Conservation (phyloP, 2,888 invertebrate genomes). For the Heliconius ethilla region DNA sequence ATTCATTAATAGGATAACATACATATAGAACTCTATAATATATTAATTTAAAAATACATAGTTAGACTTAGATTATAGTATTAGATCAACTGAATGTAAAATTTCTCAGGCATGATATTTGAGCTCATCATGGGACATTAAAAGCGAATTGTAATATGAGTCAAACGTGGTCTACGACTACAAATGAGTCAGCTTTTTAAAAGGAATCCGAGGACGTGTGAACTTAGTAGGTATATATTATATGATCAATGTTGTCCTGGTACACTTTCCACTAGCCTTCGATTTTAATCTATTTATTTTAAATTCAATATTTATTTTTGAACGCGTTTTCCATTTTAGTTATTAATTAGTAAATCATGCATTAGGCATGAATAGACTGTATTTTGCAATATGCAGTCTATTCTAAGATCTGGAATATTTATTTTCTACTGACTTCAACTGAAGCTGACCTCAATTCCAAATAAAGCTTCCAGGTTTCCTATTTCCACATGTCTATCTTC, state of each 20-base stretch:
- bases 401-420: background rate
- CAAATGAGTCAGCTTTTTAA: conserved; percentile 21
- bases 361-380: background rate
- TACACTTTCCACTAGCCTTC: background rate
- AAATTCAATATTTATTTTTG: background rate
- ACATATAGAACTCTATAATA: background rate
- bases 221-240: background rate
- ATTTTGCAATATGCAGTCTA: background rate
- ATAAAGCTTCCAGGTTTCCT: conserved; percentile 90
- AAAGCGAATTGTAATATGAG: conserved; percentile 11
- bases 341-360: too few relatives aligned
- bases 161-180: conserved; percentile 10
- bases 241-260: background rate
- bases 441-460: conserved; percentile 86
- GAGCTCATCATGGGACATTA: background rate
- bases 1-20: background rate
- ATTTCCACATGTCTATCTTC: conserved; percentile 94
- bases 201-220: conserved; percentile 15
- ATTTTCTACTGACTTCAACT: background rate
- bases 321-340: too few relatives aligned
- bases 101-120: background rate
- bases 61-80: background rate
- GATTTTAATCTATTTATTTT: background rate
- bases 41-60: background rate
- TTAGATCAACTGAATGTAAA: background rate